Evolutionary conservation across 2,113 vertebrate genomes (phyloP), one percentile per base, ranked within the genome.

Genomic region (Sakesphorus luctuosus): DNA sequence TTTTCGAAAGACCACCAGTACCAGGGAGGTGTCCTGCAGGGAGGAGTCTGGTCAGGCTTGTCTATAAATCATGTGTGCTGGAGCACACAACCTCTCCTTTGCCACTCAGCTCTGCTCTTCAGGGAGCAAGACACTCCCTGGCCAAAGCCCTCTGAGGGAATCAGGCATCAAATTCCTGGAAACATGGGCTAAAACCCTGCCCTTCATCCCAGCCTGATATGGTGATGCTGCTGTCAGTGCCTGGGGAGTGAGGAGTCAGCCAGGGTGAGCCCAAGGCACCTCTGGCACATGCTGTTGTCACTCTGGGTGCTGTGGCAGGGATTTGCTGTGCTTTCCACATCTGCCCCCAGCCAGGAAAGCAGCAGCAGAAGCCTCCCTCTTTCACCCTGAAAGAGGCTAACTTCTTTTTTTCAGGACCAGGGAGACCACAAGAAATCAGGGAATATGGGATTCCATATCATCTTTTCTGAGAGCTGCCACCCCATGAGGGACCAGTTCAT

Each of bases 401-500:
- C 26, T 62, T 62, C 31, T 52, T 52, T 62, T 58, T 31, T 40
- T 52, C 36, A 43, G 18, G 44, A n/a, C 7, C 26, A 40, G 74
- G 46, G 24, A 67, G 10, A 26, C 18, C 1, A 1, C 9, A 44
- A 29, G 58, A 65, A 87, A 36, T 7, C 17, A 50, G 35, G 17
- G 29, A 8, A 15, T 40, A 31, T 2, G 3, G 49, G 23, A 53
- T 38, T 29, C 46, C 18, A 0, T 13, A 18, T 7, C 35, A 18
- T n/a, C 25, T 50, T 75, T 85, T 18, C 56, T 62, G 38, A 46
- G 47, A 25, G 18, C 50, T 67, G 55, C 8, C 20, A 4, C 4
- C 25, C 36, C 0, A 0, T 5, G 49, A 46, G 26, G 19, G 53
- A 59, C 5, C 1, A 1, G 28, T 46, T 71, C 28, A 28, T 43